Base-by-base conservation (phyloP, 2,797 vertebrate genomes). In the Acanthornis magna region DNA sequence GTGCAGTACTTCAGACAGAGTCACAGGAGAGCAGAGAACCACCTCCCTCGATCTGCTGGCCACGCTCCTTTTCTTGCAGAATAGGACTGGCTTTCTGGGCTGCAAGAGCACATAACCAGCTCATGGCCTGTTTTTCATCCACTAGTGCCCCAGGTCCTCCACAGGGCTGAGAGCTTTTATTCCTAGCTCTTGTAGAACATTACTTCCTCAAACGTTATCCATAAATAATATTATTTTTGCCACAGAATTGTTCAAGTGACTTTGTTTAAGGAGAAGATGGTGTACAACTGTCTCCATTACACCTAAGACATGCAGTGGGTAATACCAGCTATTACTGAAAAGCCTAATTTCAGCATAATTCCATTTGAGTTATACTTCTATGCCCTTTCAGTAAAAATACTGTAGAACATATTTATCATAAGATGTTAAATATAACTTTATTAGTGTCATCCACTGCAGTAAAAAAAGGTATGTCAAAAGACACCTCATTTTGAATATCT, bases 31-130 rank as follows among this genome's bases (percentile, higher is more conserved):
- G 26, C 13, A 32, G 19, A 72, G 1, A 48, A 42, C 45, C 8
- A 9, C 11, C 10, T 67, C 13, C 5, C 5, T 63, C 0, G 0
- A 34, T 5, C 6, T 54, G 16, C 29, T 85, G 16, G 10, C 2
- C 16, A 14, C 2, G 3, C 3, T 79, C 1, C 18, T 63, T 85
- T 79, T 82, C 20, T 32, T 55, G 23, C 4, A 79, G 11, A 2
- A 5, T 20, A 19, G 2, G 4, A 3, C 2, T 57, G 10, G 4
- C 34, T 73, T 72, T 72, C 23, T 50, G 30, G 40, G 5, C 27
- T 79, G 13, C 17, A 20, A 60, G 14, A 13, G 2, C 9, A 17
- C 7, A 9, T 30, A 42, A 30, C 12, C 2, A 9, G 18, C 10
- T 75, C 16, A 38, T 9, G 27, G 40, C 16, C 9, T 16, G 13